Conservation (phyloP, 1,140 invertebrate species). For the Rhyacophila brunnea region DNA sequence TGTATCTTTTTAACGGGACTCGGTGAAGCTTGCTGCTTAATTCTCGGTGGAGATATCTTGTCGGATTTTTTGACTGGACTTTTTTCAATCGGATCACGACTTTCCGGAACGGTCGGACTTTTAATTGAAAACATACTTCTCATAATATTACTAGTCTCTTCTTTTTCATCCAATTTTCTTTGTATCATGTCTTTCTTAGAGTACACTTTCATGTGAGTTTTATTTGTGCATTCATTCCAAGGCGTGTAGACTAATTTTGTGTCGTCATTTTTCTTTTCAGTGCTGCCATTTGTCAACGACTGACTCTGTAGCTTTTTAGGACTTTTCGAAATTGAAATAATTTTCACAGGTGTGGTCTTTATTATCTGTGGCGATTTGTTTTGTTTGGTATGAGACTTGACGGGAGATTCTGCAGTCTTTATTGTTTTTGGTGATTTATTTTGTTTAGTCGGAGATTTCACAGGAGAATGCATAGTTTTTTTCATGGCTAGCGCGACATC, state of each 20-base stretch:
- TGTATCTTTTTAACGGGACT: too few relatives aligned
- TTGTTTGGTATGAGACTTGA: conserved; percentile 15
- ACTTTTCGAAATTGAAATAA: not conserved
- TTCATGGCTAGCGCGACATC: conserved; percentile 13
- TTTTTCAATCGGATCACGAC: conserved; percentile 38
- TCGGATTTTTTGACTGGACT: conserved; percentile 36
- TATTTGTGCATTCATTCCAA: conserved; percentile 27
- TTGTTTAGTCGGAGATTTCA: conserved; percentile 8
- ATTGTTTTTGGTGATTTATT: conserved; percentile 35
- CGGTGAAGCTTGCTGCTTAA: not conserved
- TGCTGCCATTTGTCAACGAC: not conserved
- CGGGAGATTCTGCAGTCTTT: conserved; percentile 38
- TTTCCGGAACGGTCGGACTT: conserved; percentile 7
- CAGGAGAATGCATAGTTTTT: conserved; percentile 1
- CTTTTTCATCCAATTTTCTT: conserved; percentile 38
- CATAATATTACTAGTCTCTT: conserved; percentile 43
- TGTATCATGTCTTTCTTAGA: conserved; percentile 50
- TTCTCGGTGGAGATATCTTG: not conserved
- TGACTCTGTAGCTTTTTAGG: conserved; percentile 7
- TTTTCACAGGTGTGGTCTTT: conserved; percentile 8
- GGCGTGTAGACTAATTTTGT: conserved; percentile 13
- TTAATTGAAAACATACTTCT: conserved; percentile 44
- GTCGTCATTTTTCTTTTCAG: not conserved
- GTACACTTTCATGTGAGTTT: conserved; percentile 46
- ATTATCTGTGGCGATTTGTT: conserved; percentile 12